Base-by-base conservation (phyloP, 37 sponge, comb jelly and placozoan species). In the Theonella swinhoei region DNA sequence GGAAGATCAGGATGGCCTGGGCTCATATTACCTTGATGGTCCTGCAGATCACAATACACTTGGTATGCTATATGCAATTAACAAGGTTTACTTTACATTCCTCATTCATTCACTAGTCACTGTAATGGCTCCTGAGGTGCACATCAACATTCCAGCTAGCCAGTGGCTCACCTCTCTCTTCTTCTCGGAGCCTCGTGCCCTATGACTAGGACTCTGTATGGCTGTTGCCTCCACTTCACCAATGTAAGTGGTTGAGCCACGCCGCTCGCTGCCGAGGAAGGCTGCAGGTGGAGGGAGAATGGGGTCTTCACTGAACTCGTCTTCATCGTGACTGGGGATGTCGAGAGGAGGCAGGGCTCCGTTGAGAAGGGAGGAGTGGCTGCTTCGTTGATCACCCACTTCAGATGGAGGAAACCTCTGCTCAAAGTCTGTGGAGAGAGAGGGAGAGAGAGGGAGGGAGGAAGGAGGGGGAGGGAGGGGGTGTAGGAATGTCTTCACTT, bases 251-350 rank as follows among this genome's bases (percentile, higher is more conserved):
- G 54, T 17, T 47, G 54, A 47, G 33, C 68, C 80, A 42, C 19
- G 31, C n/a, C n/a, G n/a, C n/a, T n/a, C n/a, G n/a, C n/a, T n/a
- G 25, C 72, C 87, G 0, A 43, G 26, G 39, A 84, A 84, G 77
- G 83, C 85, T 34, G 64, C 64, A 7, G 92, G 88, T 0, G 88
- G 91, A 25, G 91, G 91, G n/a, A 91, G 42, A 62, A 91, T 91
- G 5, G 72, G 72, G 4, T 87, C 72, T 17, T 86, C 83, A 17
- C 69, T 42, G 14, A 47, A 14, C 54, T 47, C 54, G 11, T 47
- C 54, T 22, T 89, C 89, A 14, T 66, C 78, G 26, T 72, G 74
- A 20, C 64, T 38, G 20, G 77, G 22, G 2, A 79, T 79, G 1
- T 39, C 39, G 31, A 77, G 84, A 31, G 83, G 89, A 31, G 83